Percentiles rank a stretch among this genome's conserved stretches.
Evolutionary conservation across 2,113 vertebrate species (phyloP).

Genomic region (Leucosticte australis): DNA sequence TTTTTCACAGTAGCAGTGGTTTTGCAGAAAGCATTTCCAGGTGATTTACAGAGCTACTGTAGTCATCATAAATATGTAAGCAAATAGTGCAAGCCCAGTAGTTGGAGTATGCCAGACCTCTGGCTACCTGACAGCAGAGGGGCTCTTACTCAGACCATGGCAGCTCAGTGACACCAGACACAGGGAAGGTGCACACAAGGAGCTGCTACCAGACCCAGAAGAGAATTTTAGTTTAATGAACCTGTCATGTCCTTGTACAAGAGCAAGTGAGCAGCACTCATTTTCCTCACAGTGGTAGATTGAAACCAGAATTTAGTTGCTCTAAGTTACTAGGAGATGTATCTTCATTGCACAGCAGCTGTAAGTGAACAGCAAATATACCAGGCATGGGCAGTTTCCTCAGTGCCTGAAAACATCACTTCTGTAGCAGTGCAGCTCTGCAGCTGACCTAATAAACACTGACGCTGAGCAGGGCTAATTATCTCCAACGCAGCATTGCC

Average conservation of each 20-base stretch:
- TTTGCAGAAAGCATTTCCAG: neutral
- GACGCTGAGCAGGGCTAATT: neutral
- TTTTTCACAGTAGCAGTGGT: neutral
- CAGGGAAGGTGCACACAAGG: neutral
- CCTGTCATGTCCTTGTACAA: neutral
- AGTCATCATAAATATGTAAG: conserved; percentile 15
- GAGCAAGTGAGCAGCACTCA: neutral
- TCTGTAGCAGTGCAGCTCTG: conserved; percentile 1
- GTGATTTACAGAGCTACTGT: neutral
- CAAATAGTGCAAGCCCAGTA: neutral
- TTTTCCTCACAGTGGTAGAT: neutral
- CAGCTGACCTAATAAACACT: conserved; percentile 34
- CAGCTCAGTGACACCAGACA: neutral
- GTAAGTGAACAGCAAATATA: neutral
- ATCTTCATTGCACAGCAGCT: neutral
- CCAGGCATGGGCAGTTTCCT: neutral
- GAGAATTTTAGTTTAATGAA: neutral
- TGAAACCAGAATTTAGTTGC: neutral
- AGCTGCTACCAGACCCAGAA: neutral
- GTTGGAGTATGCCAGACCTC: neutral
- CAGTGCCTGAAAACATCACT: neutral
- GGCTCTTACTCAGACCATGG: neutral
- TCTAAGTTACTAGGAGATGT: neutral
- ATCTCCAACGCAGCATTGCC: conserved; percentile 6
- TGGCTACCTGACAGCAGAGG: neutral